A percentile compares a stretch with the other conserved stretches of the same genome.
These are phyloP conservation scores for Hesperophylax magnus DNA, from an alignment of 1,140 invertebrate species.

Conservation along the genomic window DNA sequence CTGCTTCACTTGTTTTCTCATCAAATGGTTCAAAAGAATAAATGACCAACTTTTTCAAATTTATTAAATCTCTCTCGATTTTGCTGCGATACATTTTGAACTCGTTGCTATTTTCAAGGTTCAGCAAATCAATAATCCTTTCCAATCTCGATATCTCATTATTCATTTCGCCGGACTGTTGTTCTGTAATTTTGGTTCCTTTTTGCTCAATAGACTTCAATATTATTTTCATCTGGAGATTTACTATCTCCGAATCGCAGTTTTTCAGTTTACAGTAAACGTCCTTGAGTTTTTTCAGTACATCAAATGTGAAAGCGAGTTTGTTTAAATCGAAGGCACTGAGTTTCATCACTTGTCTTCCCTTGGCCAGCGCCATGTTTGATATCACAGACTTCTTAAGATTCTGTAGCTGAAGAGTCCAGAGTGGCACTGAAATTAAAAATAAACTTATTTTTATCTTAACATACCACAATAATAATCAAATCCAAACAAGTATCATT, in stretches of 20 bases:
- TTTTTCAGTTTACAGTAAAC: conserved; percentile 57
- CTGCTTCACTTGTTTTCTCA: not conserved
- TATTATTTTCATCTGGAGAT: conserved; percentile 57
- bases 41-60: not conserved
- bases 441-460: too few species aligned
- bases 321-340: conserved; percentile 55
- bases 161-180: conserved; percentile 62
- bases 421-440: not conserved
- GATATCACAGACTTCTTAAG: not conserved
- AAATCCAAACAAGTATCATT: too few species aligned
- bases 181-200: conserved; percentile 62
- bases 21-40: conserved; percentile 29
- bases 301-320: conserved; percentile 59
- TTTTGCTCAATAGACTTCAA: conserved; percentile 58
- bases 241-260: conserved; percentile 33
- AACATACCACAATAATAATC: too few species aligned
- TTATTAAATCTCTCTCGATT: not conserved
- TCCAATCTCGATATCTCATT: conserved; percentile 63
- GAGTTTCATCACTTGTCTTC: conserved; percentile 7
- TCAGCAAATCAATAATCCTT: conserved; percentile 36
- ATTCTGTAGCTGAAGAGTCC: not conserved
- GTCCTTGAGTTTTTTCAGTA: conserved; percentile 60
- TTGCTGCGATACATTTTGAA: not conserved
- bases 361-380: not conserved
- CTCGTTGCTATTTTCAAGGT: not conserved